phyloP scores from a whole-genome alignment of 2,888 invertebrate genomes.

The Timandra comae region DNA sequence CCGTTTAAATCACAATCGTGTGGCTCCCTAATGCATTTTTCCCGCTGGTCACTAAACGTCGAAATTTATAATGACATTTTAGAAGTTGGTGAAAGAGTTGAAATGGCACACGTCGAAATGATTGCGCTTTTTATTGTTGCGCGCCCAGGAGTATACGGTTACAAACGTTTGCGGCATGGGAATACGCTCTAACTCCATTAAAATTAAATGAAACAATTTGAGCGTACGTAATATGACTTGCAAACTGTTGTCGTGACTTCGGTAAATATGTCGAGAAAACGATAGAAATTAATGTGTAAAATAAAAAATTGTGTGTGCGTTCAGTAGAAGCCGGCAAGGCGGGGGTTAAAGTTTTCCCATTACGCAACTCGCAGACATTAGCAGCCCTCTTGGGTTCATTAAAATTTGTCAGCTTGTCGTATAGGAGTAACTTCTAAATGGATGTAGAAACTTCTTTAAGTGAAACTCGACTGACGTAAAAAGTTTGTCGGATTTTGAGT shows the following conservation, averaged over 20 bases:
- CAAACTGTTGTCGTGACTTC: conserved; percentile 35
- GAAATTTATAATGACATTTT: conserved; percentile 72
- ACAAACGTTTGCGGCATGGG: conserved; percentile 25
- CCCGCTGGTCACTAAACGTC: conserved; percentile 67
- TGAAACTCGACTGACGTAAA: conserved; percentile 75
- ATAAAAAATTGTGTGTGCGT: conserved; percentile 32
- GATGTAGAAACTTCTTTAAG: conserved; percentile 74
- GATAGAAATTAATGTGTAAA: conserved; percentile 40
- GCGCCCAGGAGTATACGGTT: conserved; percentile 51
- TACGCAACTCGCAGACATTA: conserved; percentile 68
- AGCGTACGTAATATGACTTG: conserved; percentile 36
- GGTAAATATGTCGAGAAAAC: conserved; percentile 50
- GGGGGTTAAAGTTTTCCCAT: conserved; percentile 68
- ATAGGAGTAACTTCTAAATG: conserved; percentile 70
- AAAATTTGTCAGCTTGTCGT: conserved; percentile 76
- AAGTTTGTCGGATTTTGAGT: conserved; percentile 64
- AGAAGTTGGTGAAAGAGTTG: conserved; percentile 55
- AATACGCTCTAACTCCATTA: conserved; percentile 18
- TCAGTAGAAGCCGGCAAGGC: conserved; percentile 20
- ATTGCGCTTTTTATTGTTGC: conserved; percentile 64
- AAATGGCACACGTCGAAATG: conserved; percentile 62
- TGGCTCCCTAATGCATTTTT: conserved; percentile 57
- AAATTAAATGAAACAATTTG: conserved; percentile 37
- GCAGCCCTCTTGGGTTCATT: conserved; percentile 73
- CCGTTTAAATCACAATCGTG: conserved; percentile 72